Percentiles rank a stretch among this genome's conserved stretches.
Evolutionary conservation across 2,888 invertebrate species (phyloP).

Genomic region (Nomada ferruginata): DNA sequence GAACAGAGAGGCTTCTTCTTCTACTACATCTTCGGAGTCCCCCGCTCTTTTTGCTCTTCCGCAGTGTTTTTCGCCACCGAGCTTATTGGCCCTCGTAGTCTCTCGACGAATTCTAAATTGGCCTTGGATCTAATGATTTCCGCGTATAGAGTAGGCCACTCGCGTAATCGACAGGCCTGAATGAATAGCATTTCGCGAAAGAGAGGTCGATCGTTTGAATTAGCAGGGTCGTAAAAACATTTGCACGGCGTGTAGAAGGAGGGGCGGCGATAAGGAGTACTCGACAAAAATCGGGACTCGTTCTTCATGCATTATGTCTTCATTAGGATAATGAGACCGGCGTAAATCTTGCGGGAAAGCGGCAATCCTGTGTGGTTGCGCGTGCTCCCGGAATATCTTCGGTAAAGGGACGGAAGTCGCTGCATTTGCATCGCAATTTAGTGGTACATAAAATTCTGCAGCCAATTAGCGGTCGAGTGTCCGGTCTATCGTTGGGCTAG

Average conservation of each 20-base stretch:
- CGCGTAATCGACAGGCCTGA: constrained; percentile 23
- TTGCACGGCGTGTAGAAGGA: too few species aligned
- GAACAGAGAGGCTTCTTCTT: constrained; percentile 64
- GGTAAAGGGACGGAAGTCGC: constrained; percentile 71
- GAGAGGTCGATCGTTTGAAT: constrained; percentile 1
- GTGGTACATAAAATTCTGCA: constrained; percentile 80
- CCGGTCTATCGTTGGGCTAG: constrained; percentile 76
- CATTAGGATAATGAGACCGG: constrained; percentile 82
- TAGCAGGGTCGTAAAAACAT: background rate
- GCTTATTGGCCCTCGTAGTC: constrained; percentile 50
- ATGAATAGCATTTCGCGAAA: background rate
- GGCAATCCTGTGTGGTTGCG: constrained; percentile 56
- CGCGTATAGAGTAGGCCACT: constrained; percentile 69
- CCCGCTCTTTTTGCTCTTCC: constrained; percentile 61
- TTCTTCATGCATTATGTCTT: constrained; percentile 79
- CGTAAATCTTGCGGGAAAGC: constrained; percentile 77
- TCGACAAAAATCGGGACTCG: constrained; percentile 70
- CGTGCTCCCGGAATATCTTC: constrained; percentile 58
- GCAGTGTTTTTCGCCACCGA: constrained; percentile 42
- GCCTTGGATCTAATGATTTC: constrained; percentile 77
- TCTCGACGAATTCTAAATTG: constrained; percentile 74
- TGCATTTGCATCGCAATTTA: constrained; percentile 81
- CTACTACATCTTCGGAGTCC: constrained; percentile 48
- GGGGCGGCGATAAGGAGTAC: too few species aligned
- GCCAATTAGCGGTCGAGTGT: constrained; percentile 81